Conservation (phyloP, 30 jellyfish, hydroid and myxozoan genomes). For the Aurelia aurita region DNA sequence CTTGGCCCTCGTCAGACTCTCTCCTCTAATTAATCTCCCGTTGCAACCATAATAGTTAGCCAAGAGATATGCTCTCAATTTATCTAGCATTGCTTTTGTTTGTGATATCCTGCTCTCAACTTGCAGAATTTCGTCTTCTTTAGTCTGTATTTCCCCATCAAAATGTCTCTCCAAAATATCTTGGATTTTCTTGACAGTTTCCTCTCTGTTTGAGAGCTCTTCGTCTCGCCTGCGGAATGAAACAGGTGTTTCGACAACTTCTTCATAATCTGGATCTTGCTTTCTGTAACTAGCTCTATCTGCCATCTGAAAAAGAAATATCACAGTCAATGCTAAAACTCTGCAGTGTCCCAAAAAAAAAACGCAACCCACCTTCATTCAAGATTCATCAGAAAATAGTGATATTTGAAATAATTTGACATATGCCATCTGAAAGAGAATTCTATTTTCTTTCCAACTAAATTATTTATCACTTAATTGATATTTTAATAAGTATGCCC, state of each 20-base stretch:
- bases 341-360: too few species aligned
- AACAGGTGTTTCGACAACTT: conserved; percentile 51
- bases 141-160: conserved; percentile 71
- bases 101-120: conserved; percentile 84
- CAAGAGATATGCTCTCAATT: conserved; percentile 84
- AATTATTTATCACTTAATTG: too few species aligned
- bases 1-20: neutral
- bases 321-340: too few species aligned
- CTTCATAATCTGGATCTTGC: conserved; percentile 92
- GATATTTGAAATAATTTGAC: too few species aligned
- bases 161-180: conserved; percentile 75
- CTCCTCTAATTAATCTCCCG: conserved; percentile 63
- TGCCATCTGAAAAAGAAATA: conserved; percentile 41
- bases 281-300: conserved; percentile 5
- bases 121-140: conserved; percentile 74
- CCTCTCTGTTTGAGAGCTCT: conserved; percentile 61
- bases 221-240: conserved; percentile 52
- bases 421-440: too few species aligned
- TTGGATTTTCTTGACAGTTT: conserved; percentile 65
- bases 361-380: too few species aligned
- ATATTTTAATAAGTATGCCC: too few species aligned
- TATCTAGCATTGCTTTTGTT: conserved; percentile 74
- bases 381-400: too few species aligned
- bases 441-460: too few species aligned
- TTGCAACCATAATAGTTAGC: conserved; percentile 93